Percentiles rank a stretch among this genome's conserved stretches.
Conservation (phyloP, 2,113 vertebrate genomes). For the Neomonachus schauinslandi region DNA sequence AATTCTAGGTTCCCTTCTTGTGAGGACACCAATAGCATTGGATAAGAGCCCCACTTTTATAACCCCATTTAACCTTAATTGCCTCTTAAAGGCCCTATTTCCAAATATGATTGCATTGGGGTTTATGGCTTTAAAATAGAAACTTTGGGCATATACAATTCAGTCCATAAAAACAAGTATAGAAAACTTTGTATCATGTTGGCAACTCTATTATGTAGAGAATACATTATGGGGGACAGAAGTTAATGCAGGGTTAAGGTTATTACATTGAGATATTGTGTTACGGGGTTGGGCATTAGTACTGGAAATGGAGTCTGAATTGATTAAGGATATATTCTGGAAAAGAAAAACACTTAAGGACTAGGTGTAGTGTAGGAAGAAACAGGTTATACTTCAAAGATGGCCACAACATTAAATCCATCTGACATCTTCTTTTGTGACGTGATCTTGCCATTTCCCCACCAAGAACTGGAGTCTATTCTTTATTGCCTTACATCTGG, state of each 20-base stretch:
- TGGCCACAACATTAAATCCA: background rate
- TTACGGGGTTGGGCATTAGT: background rate
- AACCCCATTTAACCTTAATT: background rate
- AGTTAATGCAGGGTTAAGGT: background rate
- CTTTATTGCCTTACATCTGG: background rate
- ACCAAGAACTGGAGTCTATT: background rate
- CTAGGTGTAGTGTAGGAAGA: background rate
- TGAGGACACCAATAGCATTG: background rate
- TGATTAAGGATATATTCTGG: background rate
- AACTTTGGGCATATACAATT: background rate
- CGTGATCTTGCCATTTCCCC: background rate
- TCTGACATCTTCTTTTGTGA: background rate
- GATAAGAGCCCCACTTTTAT: background rate
- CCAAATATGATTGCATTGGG: background rate
- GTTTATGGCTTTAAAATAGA: background rate
- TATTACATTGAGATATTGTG: background rate
- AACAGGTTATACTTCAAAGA: background rate
- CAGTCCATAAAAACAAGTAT: background rate
- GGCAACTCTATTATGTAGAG: background rate
- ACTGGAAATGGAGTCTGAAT: background rate
- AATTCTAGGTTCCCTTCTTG: background rate
- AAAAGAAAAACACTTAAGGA: background rate
- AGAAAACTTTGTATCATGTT: background rate
- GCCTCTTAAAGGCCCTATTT: background rate
- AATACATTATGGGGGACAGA: background rate